Base-by-base conservation (phyloP, 2,113 vertebrate species). In the Gallinago paraguaiae region DNA sequence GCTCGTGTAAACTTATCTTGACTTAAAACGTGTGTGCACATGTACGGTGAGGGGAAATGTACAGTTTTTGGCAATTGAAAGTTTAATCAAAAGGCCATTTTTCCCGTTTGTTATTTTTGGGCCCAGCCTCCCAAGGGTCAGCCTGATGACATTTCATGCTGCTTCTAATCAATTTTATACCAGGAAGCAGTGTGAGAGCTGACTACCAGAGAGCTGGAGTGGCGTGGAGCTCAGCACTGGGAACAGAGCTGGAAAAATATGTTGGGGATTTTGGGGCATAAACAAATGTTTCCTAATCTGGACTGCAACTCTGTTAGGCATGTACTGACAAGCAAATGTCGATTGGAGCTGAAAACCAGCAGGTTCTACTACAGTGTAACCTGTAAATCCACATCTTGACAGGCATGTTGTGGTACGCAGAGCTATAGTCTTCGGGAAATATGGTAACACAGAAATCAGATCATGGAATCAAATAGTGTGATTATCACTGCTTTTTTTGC, bases 351-450 rank as follows among this genome's bases (percentile, higher is more conserved):
- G 95, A 96, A 98, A 97, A 87, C 68, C 86, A 96, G 94, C 97
- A 97, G 97, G 97, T 96, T 97, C 97, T 96, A 80, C 96, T 94
- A 93, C 87, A 80, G 82, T 13, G 87, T 97, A 92, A 93, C 96
- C 96, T 97, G 97, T 98, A 97, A 97, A 98, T 96, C 98, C 97
- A 97, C 93, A 96, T 88, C 94, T 96, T 97, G 95, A 96, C 97
- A 96, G 97, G 96, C 95, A 82, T 97, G 95, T 98, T 97, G 96
- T 98, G 96, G 97, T 97, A 98, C 63, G 97, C 95, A 97, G 97
- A 97, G 97, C 92, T 96, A 64, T 50, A 86, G 96, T 95, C 72
- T 95, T 87, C 3, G 23, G 95, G 94, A 98, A 98, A 95, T 95
- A 96, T 95, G 92, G 90, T 92, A 94, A 93, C 13, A 18, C 31